phyloP scores from a whole-genome alignment of 2,888 invertebrate genomes.

The Dolichomitus sp. region DNA sequence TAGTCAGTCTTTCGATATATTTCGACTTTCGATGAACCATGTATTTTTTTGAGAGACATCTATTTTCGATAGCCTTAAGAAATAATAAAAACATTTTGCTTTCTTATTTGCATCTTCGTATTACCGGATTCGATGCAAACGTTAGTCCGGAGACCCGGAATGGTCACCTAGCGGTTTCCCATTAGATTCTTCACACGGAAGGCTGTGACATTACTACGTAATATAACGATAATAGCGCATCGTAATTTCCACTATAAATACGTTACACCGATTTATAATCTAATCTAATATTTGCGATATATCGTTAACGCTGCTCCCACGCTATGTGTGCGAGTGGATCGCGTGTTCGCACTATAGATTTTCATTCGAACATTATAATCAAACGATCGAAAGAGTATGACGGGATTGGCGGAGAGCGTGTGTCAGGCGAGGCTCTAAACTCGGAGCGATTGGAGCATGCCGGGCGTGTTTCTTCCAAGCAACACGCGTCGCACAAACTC shows the following conservation, averaged over 20 bases:
- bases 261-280: neutral
- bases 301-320: neutral
- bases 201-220: neutral
- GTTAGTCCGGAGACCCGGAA: neutral
- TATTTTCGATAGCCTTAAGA: too few relatives aligned
- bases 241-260: neutral
- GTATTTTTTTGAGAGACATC: too few relatives aligned
- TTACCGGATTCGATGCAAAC: neutral
- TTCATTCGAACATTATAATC: conserved; percentile 61
- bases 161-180: neutral
- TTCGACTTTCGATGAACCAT: too few relatives aligned
- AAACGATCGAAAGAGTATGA: conserved; percentile 71
- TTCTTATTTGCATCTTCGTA: neutral
- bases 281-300: conserved; percentile 3
- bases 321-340: neutral
- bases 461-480: conserved; percentile 75
- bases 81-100: neutral
- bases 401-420: conserved; percentile 77
- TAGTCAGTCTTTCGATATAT: too few relatives aligned
- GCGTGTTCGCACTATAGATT: conserved; percentile 36
- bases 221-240: neutral
- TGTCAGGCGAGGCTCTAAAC: conserved; percentile 80
- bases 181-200: neutral
- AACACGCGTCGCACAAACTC: conserved; percentile 74
- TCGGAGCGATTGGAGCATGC: conserved; percentile 73